phyloP scores from a whole-genome alignment of 1,140 invertebrate species.

The Acromyrmex charruanus region DNA sequence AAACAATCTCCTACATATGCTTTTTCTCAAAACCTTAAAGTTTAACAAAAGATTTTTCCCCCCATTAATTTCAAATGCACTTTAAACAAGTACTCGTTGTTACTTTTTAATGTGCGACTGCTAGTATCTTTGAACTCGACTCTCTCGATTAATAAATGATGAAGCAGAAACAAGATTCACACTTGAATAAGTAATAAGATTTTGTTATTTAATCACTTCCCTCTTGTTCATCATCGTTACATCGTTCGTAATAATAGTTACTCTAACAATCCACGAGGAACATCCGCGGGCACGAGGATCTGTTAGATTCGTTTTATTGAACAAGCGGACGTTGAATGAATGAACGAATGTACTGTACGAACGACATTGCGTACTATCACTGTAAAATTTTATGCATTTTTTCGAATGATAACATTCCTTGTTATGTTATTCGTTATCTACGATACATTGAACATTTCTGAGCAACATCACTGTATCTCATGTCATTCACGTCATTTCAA shows the following conservation, averaged over 20 bases:
- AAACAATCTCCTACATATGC: neutral
- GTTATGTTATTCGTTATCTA: constrained; percentile 36
- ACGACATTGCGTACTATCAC: neutral
- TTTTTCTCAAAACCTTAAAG: neutral
- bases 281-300: constrained; percentile 2
- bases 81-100: neutral
- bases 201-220: constrained; percentile 26
- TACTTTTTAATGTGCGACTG: neutral
- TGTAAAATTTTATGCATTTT: constrained; percentile 36
- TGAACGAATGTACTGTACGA: constrained; percentile 4
- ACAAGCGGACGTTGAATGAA: constrained; percentile 37
- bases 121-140: neutral
- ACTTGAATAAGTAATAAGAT: constrained; percentile 16
- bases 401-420: constrained; percentile 43
- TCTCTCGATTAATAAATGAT: neutral
- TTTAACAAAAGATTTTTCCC: neutral
- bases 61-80: neutral
- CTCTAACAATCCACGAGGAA: constrained; percentile 25
- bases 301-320: constrained; percentile 23
- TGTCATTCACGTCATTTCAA: neutral
- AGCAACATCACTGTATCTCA: neutral
- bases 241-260: constrained; percentile 33
- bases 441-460: neutral
- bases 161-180: neutral
- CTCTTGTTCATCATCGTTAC: constrained; percentile 28